phyloP scores from a whole-genome alignment of 1,140 invertebrate genomes.

The Drosophila nigromelanica region DNA sequence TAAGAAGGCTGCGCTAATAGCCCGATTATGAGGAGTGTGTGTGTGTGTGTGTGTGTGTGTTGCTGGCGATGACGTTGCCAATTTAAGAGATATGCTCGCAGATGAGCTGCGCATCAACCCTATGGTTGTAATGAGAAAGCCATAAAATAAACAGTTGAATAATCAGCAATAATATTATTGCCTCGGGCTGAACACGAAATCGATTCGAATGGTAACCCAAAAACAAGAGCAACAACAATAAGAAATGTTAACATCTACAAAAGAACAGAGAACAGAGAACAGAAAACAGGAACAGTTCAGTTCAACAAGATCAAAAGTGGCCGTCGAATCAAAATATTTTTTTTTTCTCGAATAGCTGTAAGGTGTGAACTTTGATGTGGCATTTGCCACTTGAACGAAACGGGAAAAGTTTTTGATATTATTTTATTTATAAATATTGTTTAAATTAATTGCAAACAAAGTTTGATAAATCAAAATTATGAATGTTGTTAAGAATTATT shows the following conservation, averaged over 20 bases:
- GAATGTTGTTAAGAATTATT: background rate
- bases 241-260: constrained; percentile 37
- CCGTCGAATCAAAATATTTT: constrained; percentile 20
- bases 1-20: constrained; percentile 74
- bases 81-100: constrained; percentile 44
- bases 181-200: constrained; percentile 72
- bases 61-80: constrained; percentile 69
- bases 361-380: constrained; percentile 71
- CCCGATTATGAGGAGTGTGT: constrained; percentile 60
- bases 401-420: background rate
- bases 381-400: constrained; percentile 45
- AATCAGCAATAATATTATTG: constrained; percentile 70
- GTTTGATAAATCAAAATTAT: background rate
- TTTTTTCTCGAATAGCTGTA: constrained; percentile 19
- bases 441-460: background rate
- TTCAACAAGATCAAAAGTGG: constrained; percentile 57
- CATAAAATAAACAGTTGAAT: constrained; percentile 81
- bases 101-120: constrained; percentile 30
- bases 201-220: constrained; percentile 56
- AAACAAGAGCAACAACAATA: constrained; percentile 13
- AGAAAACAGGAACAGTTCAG: constrained; percentile 30
- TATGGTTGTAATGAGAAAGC: constrained; percentile 72
- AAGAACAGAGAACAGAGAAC: background rate
- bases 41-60: background rate
- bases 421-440: constrained; percentile 1